Evolutionary conservation across 2,888 invertebrate species (phyloP).

Genomic region (Tipula vernalis): DNA sequence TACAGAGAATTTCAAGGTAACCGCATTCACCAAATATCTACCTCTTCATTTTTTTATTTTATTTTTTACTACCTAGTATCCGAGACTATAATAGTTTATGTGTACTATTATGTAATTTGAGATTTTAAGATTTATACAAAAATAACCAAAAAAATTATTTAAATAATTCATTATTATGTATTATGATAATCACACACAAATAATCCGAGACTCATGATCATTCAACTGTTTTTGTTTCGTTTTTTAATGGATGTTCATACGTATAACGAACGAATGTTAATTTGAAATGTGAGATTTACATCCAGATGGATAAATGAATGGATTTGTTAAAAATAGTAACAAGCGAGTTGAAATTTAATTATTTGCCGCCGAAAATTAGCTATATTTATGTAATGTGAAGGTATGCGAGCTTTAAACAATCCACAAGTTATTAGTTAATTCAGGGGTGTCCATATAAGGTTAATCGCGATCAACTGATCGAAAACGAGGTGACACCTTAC

Average conservation of each 20-base stretch:
- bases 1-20: background rate
- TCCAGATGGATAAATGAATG: background rate
- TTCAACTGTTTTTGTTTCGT: background rate
- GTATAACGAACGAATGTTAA: background rate
- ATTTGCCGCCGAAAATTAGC: background rate
- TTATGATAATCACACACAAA: background rate
- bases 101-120: background rate
- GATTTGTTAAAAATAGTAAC: background rate
- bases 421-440: too few relatives aligned
- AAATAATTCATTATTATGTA: background rate
- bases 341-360: background rate
- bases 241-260: background rate
- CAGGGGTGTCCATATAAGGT: too few relatives aligned
- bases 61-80: too few relatives aligned
- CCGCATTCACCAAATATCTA: background rate
- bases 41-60: background rate
- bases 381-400: background rate
- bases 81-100: background rate
- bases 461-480: too few relatives aligned
- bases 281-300: background rate
- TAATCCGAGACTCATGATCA: background rate
- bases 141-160: background rate
- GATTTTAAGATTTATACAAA: background rate
- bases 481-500: too few relatives aligned
- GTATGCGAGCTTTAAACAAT: too few relatives aligned